Conservation (phyloP, 2,113 vertebrate genomes). For the Vulpes ferrilata region DNA sequence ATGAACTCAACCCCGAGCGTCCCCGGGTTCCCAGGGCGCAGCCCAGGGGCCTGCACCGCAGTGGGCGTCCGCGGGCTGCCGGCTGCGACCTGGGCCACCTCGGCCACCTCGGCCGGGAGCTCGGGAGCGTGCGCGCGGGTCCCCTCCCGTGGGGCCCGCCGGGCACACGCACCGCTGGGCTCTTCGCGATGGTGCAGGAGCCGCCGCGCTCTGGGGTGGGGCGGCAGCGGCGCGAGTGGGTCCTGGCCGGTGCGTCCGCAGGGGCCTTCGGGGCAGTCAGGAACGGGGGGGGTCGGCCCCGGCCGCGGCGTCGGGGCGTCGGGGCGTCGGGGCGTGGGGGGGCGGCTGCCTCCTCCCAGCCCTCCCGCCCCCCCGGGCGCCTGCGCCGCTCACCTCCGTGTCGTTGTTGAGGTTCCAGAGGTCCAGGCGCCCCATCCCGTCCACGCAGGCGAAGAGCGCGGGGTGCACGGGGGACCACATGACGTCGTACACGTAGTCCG, state of each 20-base stretch:
- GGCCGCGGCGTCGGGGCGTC: no score
- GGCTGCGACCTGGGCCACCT: no score
- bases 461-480: constrained; percentile 98
- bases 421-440: constrained; percentile 97
- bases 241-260: constrained; percentile 11
- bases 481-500: constrained; percentile 98
- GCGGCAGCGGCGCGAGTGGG: background rate
- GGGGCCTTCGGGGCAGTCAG: constrained; percentile 4
- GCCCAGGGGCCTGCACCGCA: no score
- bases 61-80: no score
- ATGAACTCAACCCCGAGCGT: no score
- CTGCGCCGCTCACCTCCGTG: constrained; percentile 93
- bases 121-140: no score
- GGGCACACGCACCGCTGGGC: no score
- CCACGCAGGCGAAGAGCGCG: constrained; percentile 96
- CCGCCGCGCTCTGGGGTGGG: constrained; percentile 57
- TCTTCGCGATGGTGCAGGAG: background rate
- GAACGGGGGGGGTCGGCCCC: background rate
- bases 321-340: background rate
- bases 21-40: no score
- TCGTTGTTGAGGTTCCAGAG: constrained; percentile 99
- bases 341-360: constrained; percentile 28
- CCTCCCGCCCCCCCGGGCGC: background rate
- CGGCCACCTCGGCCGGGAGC: no score
- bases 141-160: no score